A percentile compares a stretch with the other conserved stretches of the same genome.
Evolutionary conservation across 2,888 invertebrate species (phyloP).

Genomic region (Schizotus pectinicornis): DNA sequence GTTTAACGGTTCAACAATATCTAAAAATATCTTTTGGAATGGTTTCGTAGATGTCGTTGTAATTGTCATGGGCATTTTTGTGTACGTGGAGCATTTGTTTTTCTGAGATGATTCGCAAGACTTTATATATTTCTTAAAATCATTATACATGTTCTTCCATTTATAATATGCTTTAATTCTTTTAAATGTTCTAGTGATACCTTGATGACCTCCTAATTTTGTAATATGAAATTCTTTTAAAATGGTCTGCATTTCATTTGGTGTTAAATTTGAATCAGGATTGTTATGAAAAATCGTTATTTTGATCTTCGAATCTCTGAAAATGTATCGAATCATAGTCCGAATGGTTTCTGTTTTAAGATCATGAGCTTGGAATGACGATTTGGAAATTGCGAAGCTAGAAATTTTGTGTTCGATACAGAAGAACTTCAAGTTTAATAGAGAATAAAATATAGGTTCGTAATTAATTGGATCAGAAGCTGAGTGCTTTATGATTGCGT

Average conservation of each 20-base stretch:
- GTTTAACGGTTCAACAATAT: slow-evolving; percentile 48
- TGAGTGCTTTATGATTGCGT: not conserved
- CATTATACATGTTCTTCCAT: slow-evolving; percentile 42
- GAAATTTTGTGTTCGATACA: not conserved
- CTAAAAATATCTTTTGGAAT: slow-evolving; percentile 43
- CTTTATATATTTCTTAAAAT: slow-evolving; percentile 42
- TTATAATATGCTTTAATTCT: slow-evolving; percentile 30
- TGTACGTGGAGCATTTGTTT: too few species aligned
- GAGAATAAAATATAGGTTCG: not conserved
- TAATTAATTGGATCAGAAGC: not conserved
- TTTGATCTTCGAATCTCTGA: slow-evolving; percentile 1
- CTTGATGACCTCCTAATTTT: slow-evolving; percentile 31
- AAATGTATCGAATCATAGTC: slow-evolving; percentile 6
- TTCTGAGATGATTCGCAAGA: slow-evolving; percentile 43
- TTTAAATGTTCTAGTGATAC: slow-evolving; percentile 25
- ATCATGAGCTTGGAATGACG: not conserved
- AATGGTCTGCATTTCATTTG: slow-evolving; percentile 15
- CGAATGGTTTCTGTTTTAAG: not conserved
- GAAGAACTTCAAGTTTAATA: not conserved
- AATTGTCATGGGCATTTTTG: slow-evolving; percentile 45
- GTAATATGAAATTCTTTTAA: slow-evolving; percentile 31
- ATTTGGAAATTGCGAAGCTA: not conserved
- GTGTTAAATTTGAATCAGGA: not conserved
- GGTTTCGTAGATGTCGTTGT: slow-evolving; percentile 42
- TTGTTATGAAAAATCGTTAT: not conserved